Evolutionary conservation across 2,797 vertebrate species (phyloP).

Genomic region (Thalassophryne amazonica): DNA sequence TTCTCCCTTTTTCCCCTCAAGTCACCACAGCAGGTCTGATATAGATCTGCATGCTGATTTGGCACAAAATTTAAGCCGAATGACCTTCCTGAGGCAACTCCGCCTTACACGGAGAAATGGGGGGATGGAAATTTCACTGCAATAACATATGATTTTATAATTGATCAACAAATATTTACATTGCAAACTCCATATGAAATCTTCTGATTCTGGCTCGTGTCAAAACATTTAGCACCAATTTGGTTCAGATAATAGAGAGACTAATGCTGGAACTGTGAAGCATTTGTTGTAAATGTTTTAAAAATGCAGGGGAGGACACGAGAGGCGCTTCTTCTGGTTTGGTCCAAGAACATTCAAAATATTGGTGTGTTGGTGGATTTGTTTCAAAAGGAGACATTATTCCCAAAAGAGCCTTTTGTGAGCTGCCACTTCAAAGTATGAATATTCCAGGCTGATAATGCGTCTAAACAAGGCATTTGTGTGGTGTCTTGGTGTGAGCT

Average conservation of each 20-base stretch:
- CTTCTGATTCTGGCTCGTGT: background rate
- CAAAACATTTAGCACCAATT: constrained; percentile 1
- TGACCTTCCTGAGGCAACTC: too few species aligned
- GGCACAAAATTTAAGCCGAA: too few species aligned
- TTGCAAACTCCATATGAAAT: constrained; percentile 2
- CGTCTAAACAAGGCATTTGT: constrained; percentile 24
- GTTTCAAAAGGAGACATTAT: constrained; percentile 55
- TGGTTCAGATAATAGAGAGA: background rate
- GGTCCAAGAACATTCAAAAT: constrained; percentile 53
- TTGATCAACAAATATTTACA: constrained; percentile 8
- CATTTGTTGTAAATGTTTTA: constrained; percentile 28
- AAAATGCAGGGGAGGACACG: constrained; percentile 44
- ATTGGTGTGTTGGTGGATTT: constrained; percentile 56
- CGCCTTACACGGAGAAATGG: too few species aligned
- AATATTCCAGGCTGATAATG: constrained; percentile 55
- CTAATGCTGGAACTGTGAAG: constrained; percentile 5
- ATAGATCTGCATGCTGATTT: too few species aligned
- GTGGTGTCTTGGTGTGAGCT: constrained; percentile 2
- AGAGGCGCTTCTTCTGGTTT: constrained; percentile 41
- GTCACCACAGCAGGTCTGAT: too few species aligned
- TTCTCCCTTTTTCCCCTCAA: too few species aligned
- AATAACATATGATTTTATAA: constrained; percentile 10
- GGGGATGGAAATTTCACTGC: background rate
- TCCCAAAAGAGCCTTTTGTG: constrained; percentile 52
- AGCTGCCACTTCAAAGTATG: constrained; percentile 59